These are phyloP conservation scores for Amaurobius ferox DNA, from an alignment of 2,888 invertebrate genomes.

Conservation along the genomic window DNA sequence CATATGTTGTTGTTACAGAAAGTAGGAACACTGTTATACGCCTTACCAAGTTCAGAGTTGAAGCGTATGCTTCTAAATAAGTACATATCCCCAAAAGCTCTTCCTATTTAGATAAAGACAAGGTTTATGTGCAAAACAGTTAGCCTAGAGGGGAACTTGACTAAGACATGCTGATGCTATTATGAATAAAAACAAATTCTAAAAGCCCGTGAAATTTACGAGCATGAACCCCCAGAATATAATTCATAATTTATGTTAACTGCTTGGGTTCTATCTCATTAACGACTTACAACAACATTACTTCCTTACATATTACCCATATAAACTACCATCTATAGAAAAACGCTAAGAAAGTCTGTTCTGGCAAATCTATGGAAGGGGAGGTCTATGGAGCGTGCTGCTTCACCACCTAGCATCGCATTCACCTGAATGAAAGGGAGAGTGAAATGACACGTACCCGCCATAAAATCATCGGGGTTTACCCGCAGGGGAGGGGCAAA, in stretches of 20 bases:
- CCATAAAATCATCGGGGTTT: conserved; percentile 8
- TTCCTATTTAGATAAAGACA: too few relatives aligned
- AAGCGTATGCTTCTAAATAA: too few relatives aligned
- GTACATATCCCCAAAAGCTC: too few relatives aligned
- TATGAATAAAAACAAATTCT: too few relatives aligned
- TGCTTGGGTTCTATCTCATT: not conserved
- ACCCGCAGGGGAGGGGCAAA: not conserved
- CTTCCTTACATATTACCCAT: not conserved
- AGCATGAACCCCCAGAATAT: too few relatives aligned
- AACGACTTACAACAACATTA: not conserved
- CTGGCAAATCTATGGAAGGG: not conserved
- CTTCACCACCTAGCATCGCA: not conserved
- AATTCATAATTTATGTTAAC: conserved; percentile 1
- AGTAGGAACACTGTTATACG: too few relatives aligned
- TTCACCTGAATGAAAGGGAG: not conserved
- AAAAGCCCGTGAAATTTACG: too few relatives aligned
- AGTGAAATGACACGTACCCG: not conserved
- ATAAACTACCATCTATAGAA: not conserved
- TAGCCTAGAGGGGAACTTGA: too few relatives aligned
- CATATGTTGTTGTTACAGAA: too few relatives aligned
- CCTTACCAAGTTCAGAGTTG: too few relatives aligned
- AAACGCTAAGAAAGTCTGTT: not conserved
- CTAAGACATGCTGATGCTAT: too few relatives aligned
- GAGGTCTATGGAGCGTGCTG: not conserved
- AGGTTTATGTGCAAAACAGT: too few relatives aligned